Base-by-base conservation (phyloP, 2,113 vertebrate genomes). In the Cairina moschata region DNA sequence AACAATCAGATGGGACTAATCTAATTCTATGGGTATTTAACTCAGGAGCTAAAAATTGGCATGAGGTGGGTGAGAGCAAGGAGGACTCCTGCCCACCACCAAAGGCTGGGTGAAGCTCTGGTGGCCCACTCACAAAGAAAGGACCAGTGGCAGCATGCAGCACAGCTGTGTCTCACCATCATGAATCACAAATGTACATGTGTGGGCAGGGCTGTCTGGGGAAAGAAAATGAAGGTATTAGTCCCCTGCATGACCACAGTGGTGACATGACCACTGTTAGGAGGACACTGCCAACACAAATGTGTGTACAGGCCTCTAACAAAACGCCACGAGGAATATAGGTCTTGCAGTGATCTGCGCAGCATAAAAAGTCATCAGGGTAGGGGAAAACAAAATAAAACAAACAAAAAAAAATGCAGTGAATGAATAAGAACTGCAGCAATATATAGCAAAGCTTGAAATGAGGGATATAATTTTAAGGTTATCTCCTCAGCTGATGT, bases 161-260 rank as follows among this genome's bases (percentile, higher is more conserved):
- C 26, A 26, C 8, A 16, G 54, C 48, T 52, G 44, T 73, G 36
- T 8, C 56, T 88, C 69, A 32, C 11, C 1, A 0, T 29, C 25
- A 13, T n/a, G 46, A 74, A 78, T 83, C 76, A 74, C 44, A 77
- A 71, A 59, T 1, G 2, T 11, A 54, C 25, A 23, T 0, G 4
- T 9, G 11, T 2, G 22, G 40, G 23, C n/a, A 88, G 81, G 21
- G 52, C 31, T 56, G 34, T 3, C 8, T 2, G 0, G 28, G 50
- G 50, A 86, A 83, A 86, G 12, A 78, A 83, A 93, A 86, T 25
- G 12, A 81, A 59, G 4, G 1, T 42, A 36, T 81, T 67, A 48
- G 38, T 67, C 48, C 18, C 59, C 12, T 1, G 40, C 0, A 0
- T 22, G 23, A 52, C 46, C 42, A 29, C 0, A 1, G 44, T 3